A percentile compares a stretch with the other conserved stretches of the same genome.
These are phyloP conservation scores for Strix aluco DNA, from an alignment of 2,113 vertebrate genomes.

Conservation along the genomic window DNA sequence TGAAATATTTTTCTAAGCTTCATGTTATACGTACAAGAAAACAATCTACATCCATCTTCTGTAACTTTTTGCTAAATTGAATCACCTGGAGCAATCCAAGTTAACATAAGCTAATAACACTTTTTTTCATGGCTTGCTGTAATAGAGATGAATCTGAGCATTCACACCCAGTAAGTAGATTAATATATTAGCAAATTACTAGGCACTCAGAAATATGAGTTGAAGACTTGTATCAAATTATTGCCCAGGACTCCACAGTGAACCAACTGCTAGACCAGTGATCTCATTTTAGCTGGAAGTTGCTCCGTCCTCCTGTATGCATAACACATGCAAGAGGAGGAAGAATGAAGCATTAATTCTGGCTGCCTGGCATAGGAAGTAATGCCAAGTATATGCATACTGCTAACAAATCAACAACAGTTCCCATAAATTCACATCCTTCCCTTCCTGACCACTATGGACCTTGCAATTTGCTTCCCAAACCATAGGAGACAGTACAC, in stretches of 20 bases:
- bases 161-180: not conserved
- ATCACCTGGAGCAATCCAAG: not conserved
- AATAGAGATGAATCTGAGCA: not conserved
- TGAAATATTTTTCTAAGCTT: not conserved
- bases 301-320: too few relatives aligned
- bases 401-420: not conserved
- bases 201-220: not conserved
- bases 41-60: not conserved
- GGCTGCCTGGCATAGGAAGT: not conserved
- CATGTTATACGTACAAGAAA: not conserved
- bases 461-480: not conserved
- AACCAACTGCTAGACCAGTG: not conserved
- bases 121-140: not conserved
- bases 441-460: fast-evolving
- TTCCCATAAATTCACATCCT: not conserved
- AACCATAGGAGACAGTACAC: not conserved
- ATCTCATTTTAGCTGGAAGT: not conserved
- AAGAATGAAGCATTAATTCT: not conserved
- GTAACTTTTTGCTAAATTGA: not conserved
- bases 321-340: fast-evolving
- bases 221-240: not conserved
- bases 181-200: not conserved
- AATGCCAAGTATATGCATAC: not conserved
- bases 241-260: not conserved
- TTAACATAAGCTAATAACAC: not conserved